These are phyloP conservation scores for Drosophila fuyamai DNA, from an alignment of 1,140 invertebrate species.

Conservation along the genomic window DNA sequence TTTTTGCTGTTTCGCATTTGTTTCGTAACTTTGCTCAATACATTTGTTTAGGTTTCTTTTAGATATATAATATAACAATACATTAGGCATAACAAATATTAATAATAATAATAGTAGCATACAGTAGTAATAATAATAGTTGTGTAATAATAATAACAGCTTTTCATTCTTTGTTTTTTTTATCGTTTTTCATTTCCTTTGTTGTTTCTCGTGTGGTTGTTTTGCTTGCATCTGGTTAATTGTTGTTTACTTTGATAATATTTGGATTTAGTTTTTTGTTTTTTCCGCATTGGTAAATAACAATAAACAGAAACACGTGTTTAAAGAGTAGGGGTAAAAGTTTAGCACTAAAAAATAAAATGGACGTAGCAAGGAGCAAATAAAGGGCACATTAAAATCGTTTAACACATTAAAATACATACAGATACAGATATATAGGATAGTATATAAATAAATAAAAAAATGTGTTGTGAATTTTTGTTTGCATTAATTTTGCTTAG, in stretches of 20 bases:
- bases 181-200: conserved; percentile 19
- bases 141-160: conserved; percentile 78
- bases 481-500: conserved; percentile 17
- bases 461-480: conserved; percentile 31
- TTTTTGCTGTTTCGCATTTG: conserved; percentile 13
- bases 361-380: conserved; percentile 14
- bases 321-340: conserved; percentile 26
- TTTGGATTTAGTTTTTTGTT: conserved; percentile 46
- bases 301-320: conserved; percentile 20
- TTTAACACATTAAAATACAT: conserved; percentile 54
- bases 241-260: conserved; percentile 41
- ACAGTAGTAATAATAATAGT: conserved; percentile 71
- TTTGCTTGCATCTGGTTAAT: conserved; percentile 24
- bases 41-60: conserved; percentile 47
- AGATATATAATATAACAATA: conserved; percentile 76
- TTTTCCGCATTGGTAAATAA: conserved; percentile 15
- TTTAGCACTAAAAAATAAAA: conserved; percentile 29
- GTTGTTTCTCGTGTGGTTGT: conserved; percentile 15
- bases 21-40: conserved; percentile 47
- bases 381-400: conserved; percentile 36
- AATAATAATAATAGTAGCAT: conserved; percentile 74
- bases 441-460: conserved; percentile 57
- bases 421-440: conserved; percentile 33
- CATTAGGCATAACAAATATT: conserved; percentile 83
- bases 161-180: conserved; percentile 56